Evolutionary conservation across 2,797 vertebrate genomes (phyloP).

Genomic region (Syndactyla subalaris): DNA sequence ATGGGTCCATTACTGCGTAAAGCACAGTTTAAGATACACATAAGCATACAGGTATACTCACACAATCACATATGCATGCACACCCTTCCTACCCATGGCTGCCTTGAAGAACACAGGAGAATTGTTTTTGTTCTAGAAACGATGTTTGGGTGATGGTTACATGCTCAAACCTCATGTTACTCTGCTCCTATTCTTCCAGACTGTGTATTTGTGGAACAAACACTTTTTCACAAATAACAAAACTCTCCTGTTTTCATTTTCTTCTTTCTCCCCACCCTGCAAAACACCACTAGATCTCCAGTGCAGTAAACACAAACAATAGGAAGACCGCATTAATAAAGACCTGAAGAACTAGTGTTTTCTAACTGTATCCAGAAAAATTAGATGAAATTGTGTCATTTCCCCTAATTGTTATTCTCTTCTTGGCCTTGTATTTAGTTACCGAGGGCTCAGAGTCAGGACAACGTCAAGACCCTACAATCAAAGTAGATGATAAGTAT

Average conservation of each 20-base stretch:
- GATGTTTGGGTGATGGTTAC: not conserved
- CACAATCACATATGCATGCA: not conserved
- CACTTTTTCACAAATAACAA: not conserved
- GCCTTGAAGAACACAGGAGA: not conserved
- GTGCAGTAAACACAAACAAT: not conserved
- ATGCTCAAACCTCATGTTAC: not conserved
- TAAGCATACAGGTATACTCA: not conserved
- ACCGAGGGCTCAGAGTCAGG: not conserved
- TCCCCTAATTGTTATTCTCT: not conserved
- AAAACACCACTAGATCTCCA: not conserved
- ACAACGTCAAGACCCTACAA: not conserved
- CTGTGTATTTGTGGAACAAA: not conserved
- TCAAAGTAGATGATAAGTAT: not conserved
- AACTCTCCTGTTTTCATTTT: not conserved
- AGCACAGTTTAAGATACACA: not conserved
- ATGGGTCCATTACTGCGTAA: not conserved
- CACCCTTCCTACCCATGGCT: not conserved
- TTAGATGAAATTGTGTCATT: not conserved
- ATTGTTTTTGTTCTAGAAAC: not conserved
- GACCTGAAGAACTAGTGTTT: not conserved
- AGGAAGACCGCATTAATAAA: not conserved
- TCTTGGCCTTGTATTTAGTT: not conserved
- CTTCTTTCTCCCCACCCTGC: not conserved
- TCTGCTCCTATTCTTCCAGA: not conserved
- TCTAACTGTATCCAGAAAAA: not conserved